phyloP scores from a whole-genome alignment of 2,113 vertebrate genomes.

The Gymnogyps californianus region DNA sequence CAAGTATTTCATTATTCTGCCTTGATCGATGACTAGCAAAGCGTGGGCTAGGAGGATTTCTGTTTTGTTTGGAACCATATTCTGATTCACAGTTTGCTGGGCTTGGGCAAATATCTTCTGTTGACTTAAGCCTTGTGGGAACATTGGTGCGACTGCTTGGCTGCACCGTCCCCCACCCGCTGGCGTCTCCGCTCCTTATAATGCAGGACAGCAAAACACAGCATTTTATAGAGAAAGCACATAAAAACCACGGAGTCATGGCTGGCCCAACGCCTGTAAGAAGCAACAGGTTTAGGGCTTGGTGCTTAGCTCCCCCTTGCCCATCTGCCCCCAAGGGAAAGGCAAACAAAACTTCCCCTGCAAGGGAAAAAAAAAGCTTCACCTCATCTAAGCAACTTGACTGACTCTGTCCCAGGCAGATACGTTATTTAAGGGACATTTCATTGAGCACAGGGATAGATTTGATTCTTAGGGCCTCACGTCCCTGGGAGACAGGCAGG shows the following conservation, averaged over 20 bases:
- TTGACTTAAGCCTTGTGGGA: not conserved
- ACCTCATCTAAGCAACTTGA: not conserved
- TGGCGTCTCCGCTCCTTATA: not conserved
- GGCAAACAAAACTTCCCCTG: not conserved
- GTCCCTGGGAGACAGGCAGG: not conserved
- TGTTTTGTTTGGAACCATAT: not conserved
- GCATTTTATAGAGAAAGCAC: not conserved
- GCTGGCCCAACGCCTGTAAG: not conserved
- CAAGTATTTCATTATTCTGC: not conserved
- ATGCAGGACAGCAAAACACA: not conserved
- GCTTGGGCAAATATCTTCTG: not conserved
- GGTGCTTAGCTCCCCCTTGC: not conserved
- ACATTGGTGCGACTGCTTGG: rapidly evolving
- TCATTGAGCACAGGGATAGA: no score
- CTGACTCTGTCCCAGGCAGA: not conserved
- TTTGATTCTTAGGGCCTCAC: not conserved
- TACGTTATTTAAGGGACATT: not conserved
- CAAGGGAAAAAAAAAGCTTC: not conserved
- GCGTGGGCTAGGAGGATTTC: not conserved
- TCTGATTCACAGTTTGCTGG: not conserved
- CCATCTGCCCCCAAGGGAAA: rapidly evolving
- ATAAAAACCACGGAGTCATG: not conserved
- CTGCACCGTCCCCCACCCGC: not conserved
- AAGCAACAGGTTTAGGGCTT: not conserved
- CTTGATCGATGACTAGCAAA: not conserved